Conservation (phyloP, 2,113 vertebrate genomes). For the Sclerurus mexicanus region DNA sequence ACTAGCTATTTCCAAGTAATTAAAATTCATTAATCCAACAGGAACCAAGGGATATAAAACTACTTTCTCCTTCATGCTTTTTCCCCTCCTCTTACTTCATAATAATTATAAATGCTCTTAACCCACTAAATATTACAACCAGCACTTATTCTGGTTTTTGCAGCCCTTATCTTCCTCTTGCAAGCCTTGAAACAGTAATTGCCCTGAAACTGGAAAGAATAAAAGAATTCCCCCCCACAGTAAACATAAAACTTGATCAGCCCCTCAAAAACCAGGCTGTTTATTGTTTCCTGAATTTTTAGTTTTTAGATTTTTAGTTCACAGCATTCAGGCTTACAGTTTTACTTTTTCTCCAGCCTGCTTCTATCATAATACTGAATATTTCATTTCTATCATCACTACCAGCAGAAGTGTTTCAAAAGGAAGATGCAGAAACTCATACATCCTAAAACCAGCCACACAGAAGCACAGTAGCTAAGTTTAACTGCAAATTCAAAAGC, state of each 20-base stretch:
- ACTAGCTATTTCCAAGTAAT: slow-evolving; percentile 29
- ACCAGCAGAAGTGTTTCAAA: neutral
- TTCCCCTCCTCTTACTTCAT: neutral
- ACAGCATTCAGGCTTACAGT: neutral
- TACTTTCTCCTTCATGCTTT: slow-evolving; percentile 1
- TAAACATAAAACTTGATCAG: neutral
- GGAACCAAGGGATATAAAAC: slow-evolving; percentile 16
- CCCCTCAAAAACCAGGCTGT: neutral
- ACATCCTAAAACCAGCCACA: neutral
- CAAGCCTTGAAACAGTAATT: slow-evolving; percentile 5
- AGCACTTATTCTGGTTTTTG: neutral
- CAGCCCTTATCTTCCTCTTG: neutral
- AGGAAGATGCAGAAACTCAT: neutral
- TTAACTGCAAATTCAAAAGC: neutral
- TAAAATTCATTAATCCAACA: slow-evolving; percentile 42
- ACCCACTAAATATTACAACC: neutral
- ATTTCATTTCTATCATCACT: neutral
- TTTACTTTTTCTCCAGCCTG: neutral
- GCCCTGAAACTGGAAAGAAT: neutral
- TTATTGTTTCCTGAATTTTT: neutral
- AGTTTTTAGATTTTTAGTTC: neutral
- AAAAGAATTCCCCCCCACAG: neutral
- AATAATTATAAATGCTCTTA: neutral
- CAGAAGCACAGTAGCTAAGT: neutral
- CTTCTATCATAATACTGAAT: neutral